Percentiles rank a stretch among this genome's conserved stretches.
These are phyloP conservation scores for Darevskia mixta DNA, from an alignment of 2,797 vertebrate genomes.

Conservation along the genomic window DNA sequence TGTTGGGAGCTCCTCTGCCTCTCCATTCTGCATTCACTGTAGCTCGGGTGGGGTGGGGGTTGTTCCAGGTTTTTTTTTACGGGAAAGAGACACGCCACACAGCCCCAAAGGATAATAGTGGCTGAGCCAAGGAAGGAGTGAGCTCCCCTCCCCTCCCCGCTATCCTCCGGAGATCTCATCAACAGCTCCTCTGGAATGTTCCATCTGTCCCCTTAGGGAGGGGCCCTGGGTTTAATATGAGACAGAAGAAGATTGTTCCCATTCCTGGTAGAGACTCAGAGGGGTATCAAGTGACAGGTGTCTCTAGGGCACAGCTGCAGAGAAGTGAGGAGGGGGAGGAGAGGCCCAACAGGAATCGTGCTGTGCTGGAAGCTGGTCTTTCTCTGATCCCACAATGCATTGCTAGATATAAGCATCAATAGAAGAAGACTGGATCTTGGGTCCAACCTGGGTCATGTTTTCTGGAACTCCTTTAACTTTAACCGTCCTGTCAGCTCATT, in stretches of 20 bases:
- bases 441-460: not conserved
- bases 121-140: not conserved
- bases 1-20: not conserved
- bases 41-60: not conserved
- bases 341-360: not conserved
- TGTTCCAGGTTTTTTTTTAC: not conserved
- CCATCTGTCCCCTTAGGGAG: slow-evolving; percentile 46
- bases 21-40: not conserved
- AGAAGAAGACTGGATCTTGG: not conserved
- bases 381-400: not conserved
- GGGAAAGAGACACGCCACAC: not conserved
- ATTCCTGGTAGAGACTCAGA: slow-evolving; percentile 11
- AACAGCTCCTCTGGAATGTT: slow-evolving; percentile 32
- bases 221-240: slow-evolving; percentile 2
- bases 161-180: slow-evolving; percentile 32
- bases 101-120: not conserved
- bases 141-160: not conserved
- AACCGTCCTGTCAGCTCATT: not conserved
- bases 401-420: not conserved
- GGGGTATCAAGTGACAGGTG: slow-evolving; percentile 29
- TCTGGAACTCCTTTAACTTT: not conserved
- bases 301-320: slow-evolving; percentile 43
- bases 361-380: too few species aligned
- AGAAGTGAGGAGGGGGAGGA: not conserved
- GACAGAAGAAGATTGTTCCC: slow-evolving; percentile 15